phyloP scores from a whole-genome alignment of 2,113 vertebrate genomes.

The Ardeotis arabs region DNA sequence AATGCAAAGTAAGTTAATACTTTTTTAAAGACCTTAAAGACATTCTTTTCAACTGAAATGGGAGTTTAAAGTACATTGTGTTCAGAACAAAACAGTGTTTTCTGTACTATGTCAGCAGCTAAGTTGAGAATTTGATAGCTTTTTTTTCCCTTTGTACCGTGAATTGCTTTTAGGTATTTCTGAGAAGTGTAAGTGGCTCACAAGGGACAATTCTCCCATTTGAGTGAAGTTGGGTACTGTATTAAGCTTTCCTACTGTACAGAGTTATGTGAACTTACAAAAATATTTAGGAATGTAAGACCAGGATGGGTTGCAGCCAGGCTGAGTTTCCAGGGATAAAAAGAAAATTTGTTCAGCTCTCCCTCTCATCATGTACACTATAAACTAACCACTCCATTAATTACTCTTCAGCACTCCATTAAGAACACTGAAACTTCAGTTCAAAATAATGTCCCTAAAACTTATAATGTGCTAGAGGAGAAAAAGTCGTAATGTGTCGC shows the following conservation, averaged over 20 bases:
- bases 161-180: constrained; percentile 43
- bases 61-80: constrained; percentile 17
- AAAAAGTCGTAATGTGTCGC: not conserved
- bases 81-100: constrained; percentile 46
- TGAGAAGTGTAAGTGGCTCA: constrained; percentile 11
- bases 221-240: not conserved
- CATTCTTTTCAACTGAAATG: constrained; percentile 23
- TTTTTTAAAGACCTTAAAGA: constrained; percentile 33
- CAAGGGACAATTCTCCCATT: constrained; percentile 6
- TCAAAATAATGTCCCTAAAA: not conserved
- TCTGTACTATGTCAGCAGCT: constrained; percentile 18
- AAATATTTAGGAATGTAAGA: constrained; percentile 43
- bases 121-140: constrained; percentile 33
- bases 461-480: not conserved
- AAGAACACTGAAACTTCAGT: not conserved
- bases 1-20: constrained; percentile 36
- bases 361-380: not conserved
- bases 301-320: not conserved
- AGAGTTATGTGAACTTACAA: not conserved
- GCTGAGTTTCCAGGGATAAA: not conserved
- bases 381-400: not conserved
- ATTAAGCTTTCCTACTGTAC: constrained; percentile 22
- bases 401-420: not conserved
- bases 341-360: not conserved
- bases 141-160: constrained; percentile 18